Base-by-base conservation (phyloP, 1,140 invertebrate species). In the Capitella teleta region DNA sequence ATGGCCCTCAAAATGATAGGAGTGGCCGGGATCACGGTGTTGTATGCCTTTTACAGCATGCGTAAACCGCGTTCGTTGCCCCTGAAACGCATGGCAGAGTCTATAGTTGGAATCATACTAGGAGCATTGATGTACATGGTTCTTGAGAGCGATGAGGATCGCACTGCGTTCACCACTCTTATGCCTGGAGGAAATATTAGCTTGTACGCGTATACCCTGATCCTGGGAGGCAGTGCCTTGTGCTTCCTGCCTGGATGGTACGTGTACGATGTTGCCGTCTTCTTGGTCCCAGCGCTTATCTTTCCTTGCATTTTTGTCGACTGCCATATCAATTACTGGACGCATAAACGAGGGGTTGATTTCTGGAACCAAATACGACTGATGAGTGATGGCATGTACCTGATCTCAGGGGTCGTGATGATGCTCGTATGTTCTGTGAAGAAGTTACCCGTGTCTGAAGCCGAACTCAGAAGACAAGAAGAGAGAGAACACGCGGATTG, bases 211-310 rank as follows among this genome's bases (percentile, higher is more conserved):
- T 38, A 58, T 12, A 59, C 58, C 2, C 28, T 61, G 0, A 25
- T 57, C 1, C 21, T 64, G 14, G 54, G 55, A 1, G 56, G 48
- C 21, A 59, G 62, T 51, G 57, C 61, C 3, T 45, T 64, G 8
- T 52, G 61, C 44, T 63, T 63, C 37, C 56, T 66, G 41, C 61
- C 60, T 25, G 62, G 64, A 2, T 57, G 54, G 44, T 64, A 61
- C 41, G 32, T 62, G 0, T 30, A 55, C 21, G 60, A 62, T 45
- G 57, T 63, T 26, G 54, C 54, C 1, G 19, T 28, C 19, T 14
- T 37, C 2, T 36, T 47, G 6, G 21, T 45, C n/a, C 16, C 23
- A 6, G 23, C 28, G 3, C 16, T 52, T 3, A 16, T 25, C 8
- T 37, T 52, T 16, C 14, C 23, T n/a, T 47, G 28, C 6, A 12